A percentile compares a stretch with the other conserved stretches of the same genome.
Evolutionary conservation across 2,113 vertebrate species (phyloP).

Genomic region (Mormyrus lacerda): DNA sequence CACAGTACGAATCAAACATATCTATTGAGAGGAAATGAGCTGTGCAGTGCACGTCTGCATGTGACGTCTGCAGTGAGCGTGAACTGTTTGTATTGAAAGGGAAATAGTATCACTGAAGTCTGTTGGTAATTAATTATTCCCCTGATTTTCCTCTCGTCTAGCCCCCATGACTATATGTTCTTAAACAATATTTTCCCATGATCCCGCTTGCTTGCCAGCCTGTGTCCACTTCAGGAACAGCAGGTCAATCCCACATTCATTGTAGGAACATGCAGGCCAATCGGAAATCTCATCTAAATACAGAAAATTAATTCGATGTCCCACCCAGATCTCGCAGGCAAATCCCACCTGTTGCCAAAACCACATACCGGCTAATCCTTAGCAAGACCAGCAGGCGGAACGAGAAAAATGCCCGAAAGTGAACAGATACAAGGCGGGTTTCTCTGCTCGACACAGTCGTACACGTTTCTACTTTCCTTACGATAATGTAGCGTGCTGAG

Average conservation of each 20-base stretch:
- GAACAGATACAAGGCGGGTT: not conserved
- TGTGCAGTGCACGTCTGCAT: not conserved
- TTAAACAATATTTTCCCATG: not conserved
- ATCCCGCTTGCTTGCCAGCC: not conserved
- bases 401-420: not conserved
- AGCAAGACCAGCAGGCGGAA: not conserved
- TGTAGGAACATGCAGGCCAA: not conserved
- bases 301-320: not conserved
- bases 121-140: not conserved
- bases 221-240: not conserved
- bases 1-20: not conserved
- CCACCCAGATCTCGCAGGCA: not conserved
- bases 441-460: not conserved
- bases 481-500: not conserved
- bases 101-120: not conserved
- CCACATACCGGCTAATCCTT: not conserved
- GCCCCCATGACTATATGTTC: not conserved
- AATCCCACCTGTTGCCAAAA: not conserved
- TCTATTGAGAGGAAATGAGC: not conserved
- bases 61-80: not conserved
- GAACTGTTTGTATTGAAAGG: not conserved
- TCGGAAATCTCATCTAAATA: not conserved
- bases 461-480: not conserved
- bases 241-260: not conserved
- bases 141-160: not conserved